These are phyloP conservation scores for Uria lomvia DNA, from an alignment of 2,113 vertebrate species.

Conservation along the genomic window DNA sequence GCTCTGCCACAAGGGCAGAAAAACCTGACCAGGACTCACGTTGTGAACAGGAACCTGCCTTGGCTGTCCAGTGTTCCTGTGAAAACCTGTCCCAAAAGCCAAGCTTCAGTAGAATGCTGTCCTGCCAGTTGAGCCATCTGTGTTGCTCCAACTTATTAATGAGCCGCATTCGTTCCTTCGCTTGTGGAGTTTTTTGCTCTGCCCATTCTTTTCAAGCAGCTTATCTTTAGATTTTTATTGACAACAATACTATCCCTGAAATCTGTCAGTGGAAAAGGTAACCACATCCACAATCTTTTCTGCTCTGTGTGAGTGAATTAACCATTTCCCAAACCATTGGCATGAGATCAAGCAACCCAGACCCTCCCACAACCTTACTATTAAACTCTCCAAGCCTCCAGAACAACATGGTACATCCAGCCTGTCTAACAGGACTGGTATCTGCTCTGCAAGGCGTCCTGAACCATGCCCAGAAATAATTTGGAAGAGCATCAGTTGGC, in stretches of 20 bases:
- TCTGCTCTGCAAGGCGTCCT: neutral
- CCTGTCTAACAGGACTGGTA: neutral
- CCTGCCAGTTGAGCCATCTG: conserved; percentile 8
- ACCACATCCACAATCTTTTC: neutral
- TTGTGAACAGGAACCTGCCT: neutral
- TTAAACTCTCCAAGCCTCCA: neutral
- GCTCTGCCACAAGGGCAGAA: neutral
- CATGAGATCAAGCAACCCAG: neutral
- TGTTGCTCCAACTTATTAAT: neutral
- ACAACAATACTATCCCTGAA: neutral
- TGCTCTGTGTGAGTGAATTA: neutral
- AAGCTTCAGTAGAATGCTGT: neutral
- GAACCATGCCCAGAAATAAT: neutral
- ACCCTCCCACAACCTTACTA: neutral
- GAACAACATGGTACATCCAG: neutral
- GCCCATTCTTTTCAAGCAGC: neutral
- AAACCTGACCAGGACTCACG: neutral
- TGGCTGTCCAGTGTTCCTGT: neutral
- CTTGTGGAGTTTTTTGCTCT: neutral
- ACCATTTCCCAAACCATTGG: neutral
- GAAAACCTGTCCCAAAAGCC: neutral
- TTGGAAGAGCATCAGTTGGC: neutral
- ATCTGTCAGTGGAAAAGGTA: neutral
- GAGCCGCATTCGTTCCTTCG: neutral
- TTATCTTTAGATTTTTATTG: neutral